Conservation (phyloP, 2,797 vertebrate species). For the Xiphorhynchus erythropygius region DNA sequence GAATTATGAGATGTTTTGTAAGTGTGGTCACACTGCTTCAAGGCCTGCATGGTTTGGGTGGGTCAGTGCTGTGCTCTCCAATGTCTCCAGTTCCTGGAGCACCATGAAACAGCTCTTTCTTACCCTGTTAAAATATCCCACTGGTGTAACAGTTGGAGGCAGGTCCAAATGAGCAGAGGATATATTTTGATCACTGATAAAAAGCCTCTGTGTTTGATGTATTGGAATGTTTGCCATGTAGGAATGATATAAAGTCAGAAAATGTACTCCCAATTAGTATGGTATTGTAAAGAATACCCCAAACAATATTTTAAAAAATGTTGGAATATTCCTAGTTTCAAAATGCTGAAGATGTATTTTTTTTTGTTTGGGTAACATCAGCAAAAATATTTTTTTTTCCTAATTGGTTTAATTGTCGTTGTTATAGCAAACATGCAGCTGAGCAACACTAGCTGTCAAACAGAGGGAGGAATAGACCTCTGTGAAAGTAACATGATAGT, state of each 20-base stretch:
- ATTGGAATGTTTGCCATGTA: not conserved
- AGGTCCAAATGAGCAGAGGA: not conserved
- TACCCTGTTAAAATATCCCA: not conserved
- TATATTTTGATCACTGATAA: not conserved
- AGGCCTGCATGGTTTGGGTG: not conserved
- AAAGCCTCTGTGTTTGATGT: not conserved
- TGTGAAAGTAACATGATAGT: not conserved
- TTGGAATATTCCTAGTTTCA: not conserved
- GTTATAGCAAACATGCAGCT: not conserved
- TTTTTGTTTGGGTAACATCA: not conserved
- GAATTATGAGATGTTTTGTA: not conserved
- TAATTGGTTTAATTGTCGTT: not conserved
- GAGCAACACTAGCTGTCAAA: not conserved
- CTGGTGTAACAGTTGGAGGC: not conserved
- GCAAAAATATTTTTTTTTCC: not conserved
- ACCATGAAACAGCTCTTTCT: not conserved
- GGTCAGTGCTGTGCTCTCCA: not conserved
- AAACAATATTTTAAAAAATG: accelerated
- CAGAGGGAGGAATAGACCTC: not conserved
- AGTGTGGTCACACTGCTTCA: not conserved
- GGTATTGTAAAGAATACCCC: accelerated
- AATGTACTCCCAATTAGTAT: not conserved
- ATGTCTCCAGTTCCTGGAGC: not conserved
- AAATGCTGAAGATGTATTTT: not conserved
- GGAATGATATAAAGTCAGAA: not conserved